phyloP scores from a whole-genome alignment of 2,113 vertebrate genomes.

The Eleginops maclovinus region DNA sequence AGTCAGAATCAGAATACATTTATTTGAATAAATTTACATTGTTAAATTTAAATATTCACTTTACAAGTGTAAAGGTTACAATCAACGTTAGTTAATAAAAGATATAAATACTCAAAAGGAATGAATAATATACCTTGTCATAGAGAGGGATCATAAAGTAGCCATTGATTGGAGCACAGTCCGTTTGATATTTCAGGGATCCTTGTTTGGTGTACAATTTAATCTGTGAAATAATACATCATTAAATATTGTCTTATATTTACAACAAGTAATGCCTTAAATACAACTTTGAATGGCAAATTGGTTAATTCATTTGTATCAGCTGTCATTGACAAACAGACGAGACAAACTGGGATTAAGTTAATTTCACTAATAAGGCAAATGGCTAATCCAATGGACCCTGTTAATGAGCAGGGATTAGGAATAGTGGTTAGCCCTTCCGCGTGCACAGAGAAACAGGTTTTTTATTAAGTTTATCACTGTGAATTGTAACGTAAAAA shows the following conservation, averaged over 20 bases:
- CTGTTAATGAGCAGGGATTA: conserved; percentile 64
- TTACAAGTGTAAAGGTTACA: background rate
- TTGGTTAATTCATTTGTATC: background rate
- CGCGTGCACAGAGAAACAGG: background rate
- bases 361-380: conserved; percentile 30
- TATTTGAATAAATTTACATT: too few species aligned
- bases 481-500: conserved; percentile 1
- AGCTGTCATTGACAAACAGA: conserved; percentile 12
- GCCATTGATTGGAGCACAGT: conserved; percentile 97
- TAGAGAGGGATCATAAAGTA: conserved; percentile 99
- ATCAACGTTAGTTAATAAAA: background rate
- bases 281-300: background rate
- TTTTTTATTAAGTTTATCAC: background rate
- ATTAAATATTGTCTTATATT: too few species aligned
- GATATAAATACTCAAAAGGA: fast-evolving
- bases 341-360: background rate
- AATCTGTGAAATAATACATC: conserved; percentile 83
- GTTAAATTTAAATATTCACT: too few species aligned
- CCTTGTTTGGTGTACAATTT: conserved; percentile 99
- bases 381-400: conserved; percentile 52
- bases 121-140: conserved; percentile 89
- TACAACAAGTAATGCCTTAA: background rate
- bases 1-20: too few species aligned
- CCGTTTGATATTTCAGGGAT: conserved; percentile 97
- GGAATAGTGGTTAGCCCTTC: background rate